Evolutionary conservation across 92 coral and sea anemone species (phyloP).

Genomic region (Paragorgia papillata): DNA sequence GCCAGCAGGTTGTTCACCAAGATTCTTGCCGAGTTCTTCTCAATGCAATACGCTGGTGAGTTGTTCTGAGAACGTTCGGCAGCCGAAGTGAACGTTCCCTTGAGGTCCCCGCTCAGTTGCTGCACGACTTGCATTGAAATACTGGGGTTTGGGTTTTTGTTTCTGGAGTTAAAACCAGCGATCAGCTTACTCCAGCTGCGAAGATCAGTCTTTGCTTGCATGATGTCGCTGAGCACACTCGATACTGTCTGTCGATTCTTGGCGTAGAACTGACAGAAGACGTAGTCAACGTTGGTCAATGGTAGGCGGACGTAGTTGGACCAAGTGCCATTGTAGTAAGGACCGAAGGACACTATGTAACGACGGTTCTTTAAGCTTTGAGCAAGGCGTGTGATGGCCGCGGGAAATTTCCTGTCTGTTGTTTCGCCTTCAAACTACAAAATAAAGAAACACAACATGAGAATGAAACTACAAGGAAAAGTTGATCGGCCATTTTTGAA

Average conservation of each 20-base stretch:
- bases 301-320: too few relatives aligned
- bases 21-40: too few relatives aligned
- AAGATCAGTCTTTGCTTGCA: neutral
- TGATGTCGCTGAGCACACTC: neutral
- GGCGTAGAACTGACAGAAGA: conserved; percentile 32
- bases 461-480: neutral
- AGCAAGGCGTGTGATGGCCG: too few relatives aligned
- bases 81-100: neutral
- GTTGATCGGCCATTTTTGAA: neutral
- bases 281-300: too few relatives aligned
- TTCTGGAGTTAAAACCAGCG: neutral
- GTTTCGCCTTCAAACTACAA: neutral
- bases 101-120: neutral
- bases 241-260: neutral
- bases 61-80: neutral
- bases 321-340: too few relatives aligned
- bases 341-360: too few relatives aligned
- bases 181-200: neutral
- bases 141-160: neutral
- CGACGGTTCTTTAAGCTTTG: neutral
- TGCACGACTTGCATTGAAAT: too few relatives aligned
- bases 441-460: neutral
- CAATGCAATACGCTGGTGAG: too few relatives aligned
- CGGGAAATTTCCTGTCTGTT: too few relatives aligned
- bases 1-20: too few relatives aligned